Base-by-base conservation (phyloP, 1,140 invertebrate species). In the Cydia pomonella region DNA sequence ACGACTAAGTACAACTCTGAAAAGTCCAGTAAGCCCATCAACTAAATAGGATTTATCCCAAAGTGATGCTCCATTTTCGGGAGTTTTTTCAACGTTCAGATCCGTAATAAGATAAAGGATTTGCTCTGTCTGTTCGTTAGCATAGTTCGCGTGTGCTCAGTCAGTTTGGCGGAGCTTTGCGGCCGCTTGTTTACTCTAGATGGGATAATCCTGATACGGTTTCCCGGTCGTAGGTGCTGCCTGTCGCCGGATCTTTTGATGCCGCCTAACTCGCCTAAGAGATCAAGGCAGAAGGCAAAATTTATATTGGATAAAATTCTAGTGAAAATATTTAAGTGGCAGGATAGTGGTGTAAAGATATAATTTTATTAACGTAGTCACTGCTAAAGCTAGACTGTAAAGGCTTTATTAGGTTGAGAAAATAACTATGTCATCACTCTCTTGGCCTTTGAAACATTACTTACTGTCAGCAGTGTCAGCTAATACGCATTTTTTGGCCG, bases 81-180 rank as follows among this genome's bases (percentile, higher is more conserved):
- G 66, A 75, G 73, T 79, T 83, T 84, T 83, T 78, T 44, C 47
- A 77, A 75, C 62, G 77, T 75, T 18, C 69, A 81, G 73, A 82
- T 83, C 76, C 75, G 84, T 91, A 91, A 90, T 90, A 89, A 92
- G 89, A 89, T 92, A 89, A 92, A 86, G 89, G 89, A 89, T 87
- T 91, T 91, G 88, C n/a, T 53, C 50, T 86, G 83, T 85, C 83
- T 91, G 90, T 90, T 88, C 86, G 90, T 92, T 90, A 90, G 81
- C 84, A 87, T 84, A 88, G 86, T 86, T 88, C 86, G 78, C 84
- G 85, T 87, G 80, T 80, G 77, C 79, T 80, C 80, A 21, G 71
- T 76, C 80, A 79, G 83, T 82, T 78, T 75, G 80, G 77, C 71
- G 78, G 75, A 73, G 85, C 81, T 90, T 88, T 85, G 82, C 77